Evolutionary conservation across 2,113 vertebrate species (phyloP).

Genomic region (Alectura lathami): DNA sequence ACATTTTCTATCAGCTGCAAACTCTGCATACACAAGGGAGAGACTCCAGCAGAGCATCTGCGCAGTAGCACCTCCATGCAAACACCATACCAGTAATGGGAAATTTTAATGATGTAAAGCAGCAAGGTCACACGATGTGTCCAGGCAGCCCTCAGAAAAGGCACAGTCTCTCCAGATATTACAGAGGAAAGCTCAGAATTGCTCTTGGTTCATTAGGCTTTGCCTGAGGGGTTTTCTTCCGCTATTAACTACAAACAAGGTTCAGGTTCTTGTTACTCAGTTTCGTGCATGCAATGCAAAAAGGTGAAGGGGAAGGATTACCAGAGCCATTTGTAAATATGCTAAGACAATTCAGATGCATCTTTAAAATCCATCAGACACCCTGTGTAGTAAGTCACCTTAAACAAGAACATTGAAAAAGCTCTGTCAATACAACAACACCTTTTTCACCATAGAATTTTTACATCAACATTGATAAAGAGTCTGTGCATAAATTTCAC

Average conservation of each 20-base stretch:
- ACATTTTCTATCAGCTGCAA: conserved; percentile 56
- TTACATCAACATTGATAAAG: conserved; percentile 43
- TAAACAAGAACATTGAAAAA: conserved; percentile 63
- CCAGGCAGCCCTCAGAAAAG: conserved; percentile 70
- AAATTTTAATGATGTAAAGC: conserved; percentile 59
- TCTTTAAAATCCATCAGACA: conserved; percentile 65
- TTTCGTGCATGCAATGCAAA: conserved; percentile 50
- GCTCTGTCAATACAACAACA: conserved; percentile 67
- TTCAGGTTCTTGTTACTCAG: conserved; percentile 59
- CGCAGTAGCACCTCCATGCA: conserved; percentile 54
- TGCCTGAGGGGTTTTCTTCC: conserved; percentile 73
- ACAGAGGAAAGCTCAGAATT: conserved; percentile 66
- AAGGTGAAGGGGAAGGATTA: conserved; percentile 67
- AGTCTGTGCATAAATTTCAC: conserved; percentile 73
- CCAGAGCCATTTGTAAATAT: conserved; percentile 65
- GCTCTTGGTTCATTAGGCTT: conserved; percentile 77
- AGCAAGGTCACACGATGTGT: conserved; percentile 72
- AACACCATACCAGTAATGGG: conserved; percentile 40
- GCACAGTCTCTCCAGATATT: conserved; percentile 58
- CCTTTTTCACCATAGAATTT: conserved; percentile 50
- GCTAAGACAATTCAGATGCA: conserved; percentile 38
- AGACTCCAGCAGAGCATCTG: conserved; percentile 23
- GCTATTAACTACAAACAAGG: conserved; percentile 76
- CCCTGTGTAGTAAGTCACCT: conserved; percentile 57
- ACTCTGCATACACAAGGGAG: conserved; percentile 30